These are phyloP conservation scores for Aphaenogaster ashmeadi DNA, from an alignment of 1,140 invertebrate genomes.

Conservation along the genomic window DNA sequence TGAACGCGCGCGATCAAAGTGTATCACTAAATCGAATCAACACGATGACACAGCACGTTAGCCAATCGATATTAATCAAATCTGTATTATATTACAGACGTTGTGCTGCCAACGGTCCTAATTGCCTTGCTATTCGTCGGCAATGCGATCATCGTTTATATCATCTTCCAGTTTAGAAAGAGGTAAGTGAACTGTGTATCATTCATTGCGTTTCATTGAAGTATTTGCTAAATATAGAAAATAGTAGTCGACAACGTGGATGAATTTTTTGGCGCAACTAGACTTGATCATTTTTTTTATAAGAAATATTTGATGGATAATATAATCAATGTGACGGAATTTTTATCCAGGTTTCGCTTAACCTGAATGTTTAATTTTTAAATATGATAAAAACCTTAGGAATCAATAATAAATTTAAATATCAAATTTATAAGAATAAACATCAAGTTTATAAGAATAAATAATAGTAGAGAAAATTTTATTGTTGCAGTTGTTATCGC, in stretches of 20 bases:
- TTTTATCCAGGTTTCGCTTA: not conserved
- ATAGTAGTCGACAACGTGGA: not conserved
- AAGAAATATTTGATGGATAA: not conserved
- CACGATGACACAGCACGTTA: constrained; percentile 37
- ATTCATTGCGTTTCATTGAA: constrained; percentile 35
- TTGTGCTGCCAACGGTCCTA: constrained; percentile 89
- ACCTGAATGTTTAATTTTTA: not conserved
- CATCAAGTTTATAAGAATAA: not conserved
- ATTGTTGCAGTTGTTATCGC: not conserved
- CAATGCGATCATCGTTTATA: constrained; percentile 90
- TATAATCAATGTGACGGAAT: not conserved
- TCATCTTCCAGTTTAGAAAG: constrained; percentile 90
- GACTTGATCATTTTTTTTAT: not conserved
- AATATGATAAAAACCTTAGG: not conserved
- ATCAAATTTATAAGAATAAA: not conserved
- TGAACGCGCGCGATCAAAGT: constrained; percentile 42
- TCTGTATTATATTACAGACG: constrained; percentile 87
- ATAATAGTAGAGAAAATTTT: not conserved
- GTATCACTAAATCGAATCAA: constrained; percentile 46
- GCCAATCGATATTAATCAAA: constrained; percentile 56
- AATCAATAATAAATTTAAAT: not conserved
- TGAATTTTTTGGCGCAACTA: not conserved
- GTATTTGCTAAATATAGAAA: constrained; percentile 63
- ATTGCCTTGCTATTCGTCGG: constrained; percentile 90
- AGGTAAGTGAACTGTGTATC: constrained; percentile 85